Base-by-base conservation (phyloP, 1,140 invertebrate genomes). In the Aplysia californica region DNA sequence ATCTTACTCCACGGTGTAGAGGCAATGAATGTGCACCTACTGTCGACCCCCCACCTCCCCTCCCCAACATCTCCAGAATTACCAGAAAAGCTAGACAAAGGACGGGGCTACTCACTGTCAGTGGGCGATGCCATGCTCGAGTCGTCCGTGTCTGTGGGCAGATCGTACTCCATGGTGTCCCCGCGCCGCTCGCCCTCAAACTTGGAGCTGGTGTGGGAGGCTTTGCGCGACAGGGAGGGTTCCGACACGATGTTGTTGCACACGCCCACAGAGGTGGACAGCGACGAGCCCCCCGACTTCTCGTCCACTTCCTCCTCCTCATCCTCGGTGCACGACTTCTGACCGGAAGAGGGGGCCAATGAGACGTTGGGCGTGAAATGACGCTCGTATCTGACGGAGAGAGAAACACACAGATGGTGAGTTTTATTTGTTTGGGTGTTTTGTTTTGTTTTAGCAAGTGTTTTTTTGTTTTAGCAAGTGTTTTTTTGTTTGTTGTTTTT, bases 301-400 rank as follows among this genome's bases (percentile, higher is more conserved):
- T 38, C 64, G n/a, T 64, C n/a, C 1, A 41, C 21, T 39, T 75
- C 71, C 35, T 64, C 44, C 50, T 79, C 79, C 26, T 74, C 67
- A 20, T 80, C 75, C 3, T 41, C 50, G 0, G 67, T 78, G 5
- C 81, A 76, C 39, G 77, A 77, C 0, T 80, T 78, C 26, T 82
- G 81, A 23, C 82, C 82, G 3, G 83, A 74, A 21, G 82, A 79
- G 3, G 87, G 88, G 10, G 87, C 88, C 59, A 89, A 75, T 2
- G 86, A 87, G 2, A 89, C 88, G 77, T 89, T 89, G 5, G 88
- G 88, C 0, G 88, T 87, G 80, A 85, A 89, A 61, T 88, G 87
- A 33, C 84, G 82, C 59, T 87, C 88, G 80, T 88, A 88, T 59
- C 86, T 88, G 78, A 21, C 79, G 75, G 65, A 68, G 4, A 75